phyloP scores from a whole-genome alignment of 2,113 vertebrate genomes.

The Tautogolabrus adspersus region DNA sequence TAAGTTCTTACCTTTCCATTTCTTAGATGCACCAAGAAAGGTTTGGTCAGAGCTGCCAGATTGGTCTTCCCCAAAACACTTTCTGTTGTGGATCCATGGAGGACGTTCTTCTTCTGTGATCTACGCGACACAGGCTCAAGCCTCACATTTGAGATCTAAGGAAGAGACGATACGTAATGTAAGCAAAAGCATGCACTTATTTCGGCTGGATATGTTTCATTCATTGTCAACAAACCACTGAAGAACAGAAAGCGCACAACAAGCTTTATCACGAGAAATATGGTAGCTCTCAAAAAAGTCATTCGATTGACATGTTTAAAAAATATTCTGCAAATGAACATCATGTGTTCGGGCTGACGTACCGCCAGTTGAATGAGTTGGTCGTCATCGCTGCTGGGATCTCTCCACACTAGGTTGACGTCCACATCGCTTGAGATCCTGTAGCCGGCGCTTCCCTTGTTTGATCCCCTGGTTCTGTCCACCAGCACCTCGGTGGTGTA shows the following conservation, averaged over 20 bases:
- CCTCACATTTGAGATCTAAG: slow-evolving; percentile 89
- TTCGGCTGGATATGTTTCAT: too few relatives aligned
- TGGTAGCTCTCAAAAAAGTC: too few relatives aligned
- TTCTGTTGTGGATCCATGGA: slow-evolving; percentile 84
- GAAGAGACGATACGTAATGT: slow-evolving; percentile 16
- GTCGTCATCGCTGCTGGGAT: slow-evolving; percentile 89
- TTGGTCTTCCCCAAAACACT: slow-evolving; percentile 85
- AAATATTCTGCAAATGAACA: too few relatives aligned
- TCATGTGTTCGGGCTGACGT: slow-evolving; percentile 38
- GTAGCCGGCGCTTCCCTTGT: slow-evolving; percentile 86
- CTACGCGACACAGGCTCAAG: slow-evolving; percentile 84
- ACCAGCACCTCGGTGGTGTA: slow-evolving; percentile 91
- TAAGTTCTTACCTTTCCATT: slow-evolving; percentile 90
- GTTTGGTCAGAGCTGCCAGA: slow-evolving; percentile 87
- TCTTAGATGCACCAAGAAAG: slow-evolving; percentile 88
- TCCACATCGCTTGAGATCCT: slow-evolving; percentile 88
- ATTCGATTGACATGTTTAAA: too few relatives aligned
- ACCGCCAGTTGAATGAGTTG: slow-evolving; percentile 91
- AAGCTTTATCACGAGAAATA: too few relatives aligned
- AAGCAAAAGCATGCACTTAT: not conserved
- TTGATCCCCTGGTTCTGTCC: slow-evolving; percentile 82
- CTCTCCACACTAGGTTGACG: slow-evolving; percentile 91
- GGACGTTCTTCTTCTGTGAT: slow-evolving; percentile 86
- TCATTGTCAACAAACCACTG: too few relatives aligned
- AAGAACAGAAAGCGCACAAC: too few relatives aligned